A percentile compares a stretch with the other conserved stretches of the same genome.
phyloP scores from a whole-genome alignment of 2,797 vertebrate genomes.

The Chrysocyon brachyurus region DNA sequence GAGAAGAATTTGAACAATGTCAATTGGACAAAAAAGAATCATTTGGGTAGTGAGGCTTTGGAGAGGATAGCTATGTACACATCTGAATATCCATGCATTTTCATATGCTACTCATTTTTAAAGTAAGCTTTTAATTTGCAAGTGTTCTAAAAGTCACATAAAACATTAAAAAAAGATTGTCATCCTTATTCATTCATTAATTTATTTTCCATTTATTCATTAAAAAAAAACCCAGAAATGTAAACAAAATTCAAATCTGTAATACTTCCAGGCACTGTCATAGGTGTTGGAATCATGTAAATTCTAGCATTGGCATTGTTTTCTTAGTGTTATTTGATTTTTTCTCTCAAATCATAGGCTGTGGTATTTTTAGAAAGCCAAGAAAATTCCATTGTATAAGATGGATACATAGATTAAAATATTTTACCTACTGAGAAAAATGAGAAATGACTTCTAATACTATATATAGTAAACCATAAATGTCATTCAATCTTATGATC shows the following conservation, averaged over 20 bases:
- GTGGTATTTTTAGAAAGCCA: not conserved
- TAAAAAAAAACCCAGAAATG: not conserved
- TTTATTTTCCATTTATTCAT: not conserved
- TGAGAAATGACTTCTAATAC: not conserved
- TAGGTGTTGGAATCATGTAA: not conserved
- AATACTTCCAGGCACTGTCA: not conserved
- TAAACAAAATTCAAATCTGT: not conserved
- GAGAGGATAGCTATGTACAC: not conserved
- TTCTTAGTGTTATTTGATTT: not conserved
- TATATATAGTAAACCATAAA: not conserved
- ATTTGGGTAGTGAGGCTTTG: not conserved
- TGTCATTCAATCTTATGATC: not conserved
- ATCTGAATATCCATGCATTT: not conserved
- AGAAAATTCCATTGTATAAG: not conserved
- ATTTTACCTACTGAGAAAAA: not conserved
- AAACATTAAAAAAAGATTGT: not conserved
- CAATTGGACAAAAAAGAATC: not conserved
- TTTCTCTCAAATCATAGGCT: not conserved
- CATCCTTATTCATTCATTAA: not conserved
- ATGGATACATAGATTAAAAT: not conserved
- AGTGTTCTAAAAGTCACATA: not conserved
- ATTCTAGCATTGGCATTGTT: accelerated
- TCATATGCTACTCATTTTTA: not conserved
- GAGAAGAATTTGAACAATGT: not conserved
- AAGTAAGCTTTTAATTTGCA: constrained; percentile 1